Evolutionary conservation across 2,888 invertebrate species (phyloP), one percentile per base, ranked within the genome.

Genomic region (Tupiocoris notatus): DNA sequence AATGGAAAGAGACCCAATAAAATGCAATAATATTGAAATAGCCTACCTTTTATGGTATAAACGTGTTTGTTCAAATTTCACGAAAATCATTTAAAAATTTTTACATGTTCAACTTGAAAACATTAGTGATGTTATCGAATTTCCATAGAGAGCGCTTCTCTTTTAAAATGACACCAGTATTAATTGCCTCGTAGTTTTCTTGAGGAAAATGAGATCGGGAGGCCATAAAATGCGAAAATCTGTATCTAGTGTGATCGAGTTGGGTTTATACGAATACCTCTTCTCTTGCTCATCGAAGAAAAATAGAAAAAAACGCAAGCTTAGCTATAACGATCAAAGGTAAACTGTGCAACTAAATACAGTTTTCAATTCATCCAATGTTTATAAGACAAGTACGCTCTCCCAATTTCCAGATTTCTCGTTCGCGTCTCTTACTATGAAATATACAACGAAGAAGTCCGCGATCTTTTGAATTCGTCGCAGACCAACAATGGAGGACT

Each of bases 391-490:
- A n/a, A n/a, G n/a, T 39, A 7, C 39, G 12, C 39, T 39, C 6
- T 57, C 22, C 20, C 2, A 3, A 16, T 22, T 76, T 82, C 7
- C 82, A 94, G 93, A 82, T 99, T 99, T 85, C 87, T 98, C 70
- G 98, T 99, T 3, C 91, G 98, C 81, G 98, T 98, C 2, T 97
- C 98, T 0, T 99, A 98, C 84, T 87, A 99, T 84, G 98, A 99
- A 87, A 98, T 99, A 79, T 99, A 99, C 85, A 99, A 99, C 84
- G 99, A 99, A 85, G 98, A 99, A 85, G 96, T 99, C 0, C 88
- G 98, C 23, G 99, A 99, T 86, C 87, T 99, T 61, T 86, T 99
- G 2, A 94, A 94, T 84, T 92, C 92, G 3, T 94, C 93, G 83
- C 91, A 90, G 80, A 7, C 39, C 39, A 90, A 89, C 81, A 77